Percentiles rank a stretch among this genome's conserved stretches.
These are phyloP conservation scores for Metellina segmentata DNA, from an alignment of 2,888 invertebrate genomes.

Conservation along the genomic window DNA sequence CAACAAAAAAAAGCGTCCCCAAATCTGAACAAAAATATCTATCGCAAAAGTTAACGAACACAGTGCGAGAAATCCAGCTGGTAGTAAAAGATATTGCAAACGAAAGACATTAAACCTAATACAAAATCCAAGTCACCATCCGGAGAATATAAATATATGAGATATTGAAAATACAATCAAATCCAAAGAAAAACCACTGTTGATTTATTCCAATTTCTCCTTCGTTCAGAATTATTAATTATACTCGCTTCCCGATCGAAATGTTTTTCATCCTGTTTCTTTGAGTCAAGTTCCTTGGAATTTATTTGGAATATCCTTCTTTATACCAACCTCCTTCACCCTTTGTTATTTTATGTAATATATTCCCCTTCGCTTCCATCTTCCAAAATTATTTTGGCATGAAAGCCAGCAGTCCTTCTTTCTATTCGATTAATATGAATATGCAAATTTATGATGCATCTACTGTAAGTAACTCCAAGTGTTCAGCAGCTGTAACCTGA, in stretches of 20 bases:
- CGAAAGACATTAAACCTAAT: background rate
- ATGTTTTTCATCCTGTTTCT: background rate
- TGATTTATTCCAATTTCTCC: constrained; percentile 47
- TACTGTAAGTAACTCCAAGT: constrained; percentile 23
- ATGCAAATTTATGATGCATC: constrained; percentile 69
- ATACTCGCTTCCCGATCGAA: constrained; percentile 15
- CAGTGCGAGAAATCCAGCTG: background rate
- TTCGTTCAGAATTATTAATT: constrained; percentile 53
- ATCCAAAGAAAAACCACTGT: constrained; percentile 17
- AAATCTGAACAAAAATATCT: background rate
- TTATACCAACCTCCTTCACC: constrained; percentile 37
- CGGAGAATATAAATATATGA: background rate
- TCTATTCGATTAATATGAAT: constrained; percentile 64
- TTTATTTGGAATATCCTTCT: constrained; percentile 63
- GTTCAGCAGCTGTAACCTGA: constrained; percentile 39
- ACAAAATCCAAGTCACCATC: background rate
- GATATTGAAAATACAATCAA: background rate
- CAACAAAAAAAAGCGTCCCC: background rate
- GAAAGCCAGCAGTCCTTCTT: constrained; percentile 8
- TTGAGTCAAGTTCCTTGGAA: constrained; percentile 42
- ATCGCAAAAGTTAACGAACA: background rate
- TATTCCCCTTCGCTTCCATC: constrained; percentile 26
- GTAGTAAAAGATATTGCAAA: background rate
- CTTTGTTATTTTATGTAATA: constrained; percentile 49
- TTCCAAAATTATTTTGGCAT: constrained; percentile 27